These are phyloP conservation scores for Trichoplusia ni DNA, from an alignment of 1,140 invertebrate species.

Conservation along the genomic window DNA sequence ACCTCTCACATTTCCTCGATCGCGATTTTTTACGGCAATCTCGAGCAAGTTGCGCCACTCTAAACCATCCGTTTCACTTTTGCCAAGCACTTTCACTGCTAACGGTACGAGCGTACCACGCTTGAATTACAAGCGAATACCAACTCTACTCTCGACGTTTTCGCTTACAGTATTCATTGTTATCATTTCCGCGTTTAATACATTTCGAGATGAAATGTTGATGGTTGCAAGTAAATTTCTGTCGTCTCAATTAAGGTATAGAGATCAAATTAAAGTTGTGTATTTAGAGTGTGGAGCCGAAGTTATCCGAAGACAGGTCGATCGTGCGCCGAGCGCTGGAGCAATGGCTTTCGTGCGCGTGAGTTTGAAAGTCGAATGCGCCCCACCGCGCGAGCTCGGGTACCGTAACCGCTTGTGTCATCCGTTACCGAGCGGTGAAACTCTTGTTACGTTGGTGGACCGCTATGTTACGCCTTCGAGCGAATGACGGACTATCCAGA, in stretches of 20 bases:
- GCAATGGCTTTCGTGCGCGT: conserved; percentile 48
- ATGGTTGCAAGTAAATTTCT: conserved; percentile 24
- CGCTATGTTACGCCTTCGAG: conserved; percentile 60
- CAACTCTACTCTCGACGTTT: conserved; percentile 32
- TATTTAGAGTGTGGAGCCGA: conserved; percentile 24
- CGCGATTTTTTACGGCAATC: conserved; percentile 57
- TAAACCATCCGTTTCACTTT: conserved; percentile 76
- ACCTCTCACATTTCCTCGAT: conserved; percentile 57
- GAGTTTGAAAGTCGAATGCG: conserved; percentile 56
- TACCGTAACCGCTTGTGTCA: conserved; percentile 77
- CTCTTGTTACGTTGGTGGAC: conserved; percentile 59
- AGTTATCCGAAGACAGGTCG: conserved; percentile 36
- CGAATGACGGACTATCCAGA: conserved; percentile 27
- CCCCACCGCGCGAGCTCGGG: conserved; percentile 37
- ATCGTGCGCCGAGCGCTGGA: conserved; percentile 36
- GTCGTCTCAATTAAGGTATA: conserved; percentile 26
- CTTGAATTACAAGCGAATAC: conserved; percentile 37
- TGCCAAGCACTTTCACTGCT: conserved; percentile 74
- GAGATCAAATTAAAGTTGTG: conserved; percentile 9
- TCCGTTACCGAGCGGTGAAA: conserved; percentile 69
- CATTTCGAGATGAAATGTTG: neutral
- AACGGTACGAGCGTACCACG: conserved; percentile 53
- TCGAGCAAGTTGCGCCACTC: conserved; percentile 58
- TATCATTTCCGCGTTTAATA: conserved; percentile 19
- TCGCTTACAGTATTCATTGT: conserved; percentile 26